A percentile compares a stretch with the other conserved stretches of the same genome.
Evolutionary conservation across 2,113 vertebrate species (phyloP).

Genomic region (Paradisaea rubra): DNA sequence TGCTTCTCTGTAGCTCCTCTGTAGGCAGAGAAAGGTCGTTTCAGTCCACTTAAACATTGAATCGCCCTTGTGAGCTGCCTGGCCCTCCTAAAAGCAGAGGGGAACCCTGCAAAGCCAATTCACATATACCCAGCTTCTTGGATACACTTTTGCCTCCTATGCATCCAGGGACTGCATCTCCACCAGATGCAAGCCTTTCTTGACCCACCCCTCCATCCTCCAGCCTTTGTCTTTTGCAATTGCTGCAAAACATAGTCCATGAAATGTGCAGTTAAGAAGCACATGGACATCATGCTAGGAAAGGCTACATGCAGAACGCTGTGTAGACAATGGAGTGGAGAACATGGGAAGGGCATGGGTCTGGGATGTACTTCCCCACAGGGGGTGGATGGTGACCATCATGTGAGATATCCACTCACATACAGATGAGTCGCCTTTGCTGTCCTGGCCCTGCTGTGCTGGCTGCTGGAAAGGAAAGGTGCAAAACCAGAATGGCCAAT

Average conservation of each 20-base stretch:
- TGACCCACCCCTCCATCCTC: background rate
- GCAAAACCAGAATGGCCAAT: background rate
- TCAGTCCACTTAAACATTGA: background rate
- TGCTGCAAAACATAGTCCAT: background rate
- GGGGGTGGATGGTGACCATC: background rate
- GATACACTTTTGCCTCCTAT: background rate
- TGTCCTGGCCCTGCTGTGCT: background rate
- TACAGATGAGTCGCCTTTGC: rapidly evolving
- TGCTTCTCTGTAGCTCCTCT: background rate
- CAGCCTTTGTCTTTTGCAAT: rapidly evolving
- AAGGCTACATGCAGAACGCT: rapidly evolving
- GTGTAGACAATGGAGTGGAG: background rate
- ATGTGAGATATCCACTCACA: background rate
- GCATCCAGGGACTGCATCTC: background rate
- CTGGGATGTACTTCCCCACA: background rate
- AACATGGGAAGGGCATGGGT: background rate
- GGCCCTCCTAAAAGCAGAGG: background rate
- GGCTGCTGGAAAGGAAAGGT: background rate
- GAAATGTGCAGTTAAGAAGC: background rate
- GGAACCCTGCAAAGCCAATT: background rate
- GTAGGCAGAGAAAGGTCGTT: background rate
- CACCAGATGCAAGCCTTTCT: background rate
- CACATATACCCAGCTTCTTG: background rate
- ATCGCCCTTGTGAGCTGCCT: background rate
- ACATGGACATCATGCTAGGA: background rate